These are phyloP conservation scores for Pseudomyrmex sp. DNA, from an alignment of 1,140 invertebrate genomes.

Conservation along the genomic window DNA sequence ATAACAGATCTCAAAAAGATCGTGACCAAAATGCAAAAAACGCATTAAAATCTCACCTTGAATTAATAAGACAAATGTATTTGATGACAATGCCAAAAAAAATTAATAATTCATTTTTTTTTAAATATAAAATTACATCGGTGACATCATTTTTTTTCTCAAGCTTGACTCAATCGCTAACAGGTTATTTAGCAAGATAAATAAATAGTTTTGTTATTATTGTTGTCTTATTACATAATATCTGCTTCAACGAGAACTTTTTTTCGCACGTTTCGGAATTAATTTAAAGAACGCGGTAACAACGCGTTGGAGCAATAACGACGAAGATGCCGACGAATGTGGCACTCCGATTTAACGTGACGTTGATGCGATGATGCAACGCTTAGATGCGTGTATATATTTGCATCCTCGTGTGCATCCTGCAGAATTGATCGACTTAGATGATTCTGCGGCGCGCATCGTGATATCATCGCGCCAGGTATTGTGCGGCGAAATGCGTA, in stretches of 20 bases:
- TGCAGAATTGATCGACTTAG: constrained; percentile 47
- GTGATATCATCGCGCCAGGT: constrained; percentile 26
- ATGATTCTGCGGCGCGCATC: constrained; percentile 18
- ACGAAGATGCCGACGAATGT: constrained; percentile 14
- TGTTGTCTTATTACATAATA: neutral
- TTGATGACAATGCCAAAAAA: too few relatives aligned
- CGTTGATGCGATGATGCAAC: constrained; percentile 17
- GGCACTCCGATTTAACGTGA: constrained; percentile 40
- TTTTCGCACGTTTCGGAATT: neutral
- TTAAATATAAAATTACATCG: too few relatives aligned
- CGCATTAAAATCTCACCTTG: too few relatives aligned
- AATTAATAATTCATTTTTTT: too few relatives aligned
- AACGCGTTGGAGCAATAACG: constrained; percentile 35
- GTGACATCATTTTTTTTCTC: too few relatives aligned
- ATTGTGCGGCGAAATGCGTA: constrained; percentile 19
- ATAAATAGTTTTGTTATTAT: too few relatives aligned
- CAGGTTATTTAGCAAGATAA: too few relatives aligned
- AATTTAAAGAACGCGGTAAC: constrained; percentile 36
- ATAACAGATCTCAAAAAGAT: too few relatives aligned
- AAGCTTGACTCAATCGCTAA: too few relatives aligned
- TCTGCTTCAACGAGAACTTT: neutral
- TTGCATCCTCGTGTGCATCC: constrained; percentile 27
- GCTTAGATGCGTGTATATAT: neutral
- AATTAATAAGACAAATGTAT: too few relatives aligned
- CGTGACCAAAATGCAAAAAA: too few relatives aligned